A percentile compares a stretch with the other conserved stretches of the same genome.
Conservation (phyloP, 2,113 vertebrate genomes). For the Neodon shergylaensis region DNA sequence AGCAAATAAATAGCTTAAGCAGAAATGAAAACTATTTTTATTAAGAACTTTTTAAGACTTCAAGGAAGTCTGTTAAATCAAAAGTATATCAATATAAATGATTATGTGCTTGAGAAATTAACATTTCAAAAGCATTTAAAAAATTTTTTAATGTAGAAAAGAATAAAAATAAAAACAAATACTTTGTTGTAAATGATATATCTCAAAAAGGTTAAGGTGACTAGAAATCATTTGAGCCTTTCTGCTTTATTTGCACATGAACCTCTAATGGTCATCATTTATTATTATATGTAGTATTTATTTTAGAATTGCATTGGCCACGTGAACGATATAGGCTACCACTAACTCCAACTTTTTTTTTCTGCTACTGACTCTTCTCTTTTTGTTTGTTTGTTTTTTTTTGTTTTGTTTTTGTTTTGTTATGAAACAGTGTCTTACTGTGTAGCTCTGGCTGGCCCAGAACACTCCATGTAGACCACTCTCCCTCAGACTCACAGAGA, state of each 20-base stretch:
- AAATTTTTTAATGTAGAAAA: neutral
- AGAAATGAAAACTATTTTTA: neutral
- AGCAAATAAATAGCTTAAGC: neutral
- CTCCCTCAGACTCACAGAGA: neutral
- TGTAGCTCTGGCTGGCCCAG: neutral
- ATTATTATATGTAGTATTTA: neutral
- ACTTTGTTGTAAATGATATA: neutral
- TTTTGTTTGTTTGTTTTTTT: neutral
- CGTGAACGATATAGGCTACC: neutral
- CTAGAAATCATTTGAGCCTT: conserved; percentile 3
- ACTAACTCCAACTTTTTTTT: neutral
- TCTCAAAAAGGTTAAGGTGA: neutral
- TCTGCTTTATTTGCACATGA: neutral
- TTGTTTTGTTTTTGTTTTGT: neutral
- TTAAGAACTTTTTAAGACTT: conserved; percentile 40
- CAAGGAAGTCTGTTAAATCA: neutral
- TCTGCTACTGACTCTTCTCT: neutral
- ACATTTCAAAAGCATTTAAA: neutral
- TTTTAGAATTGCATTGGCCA: neutral
- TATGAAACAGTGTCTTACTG: neutral
- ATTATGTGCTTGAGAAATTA: conserved; percentile 32
- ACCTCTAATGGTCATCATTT: neutral
- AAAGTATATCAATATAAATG: conserved; percentile 8
- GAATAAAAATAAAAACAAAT: conserved; percentile 33
- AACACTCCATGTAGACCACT: neutral